phyloP scores from a whole-genome alignment of 2,888 invertebrate species.

The Brenthis daphne region DNA sequence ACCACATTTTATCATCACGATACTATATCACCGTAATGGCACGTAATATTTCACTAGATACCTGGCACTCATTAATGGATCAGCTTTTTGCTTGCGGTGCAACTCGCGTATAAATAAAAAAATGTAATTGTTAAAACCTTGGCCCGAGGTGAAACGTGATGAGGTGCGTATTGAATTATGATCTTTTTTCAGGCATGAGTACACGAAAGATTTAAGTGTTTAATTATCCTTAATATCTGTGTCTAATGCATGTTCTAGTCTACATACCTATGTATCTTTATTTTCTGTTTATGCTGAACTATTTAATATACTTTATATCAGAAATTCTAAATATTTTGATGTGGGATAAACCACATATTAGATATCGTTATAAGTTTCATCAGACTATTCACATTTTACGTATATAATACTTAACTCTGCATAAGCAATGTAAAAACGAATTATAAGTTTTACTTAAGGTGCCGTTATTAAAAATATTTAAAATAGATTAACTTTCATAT shows the following conservation, averaged over 20 bases:
- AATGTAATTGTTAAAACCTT: slow-evolving; percentile 45
- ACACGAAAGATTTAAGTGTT: slow-evolving; percentile 17
- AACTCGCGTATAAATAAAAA: slow-evolving; percentile 47
- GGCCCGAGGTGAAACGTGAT: slow-evolving; percentile 52
- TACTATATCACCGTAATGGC: slow-evolving; percentile 49
- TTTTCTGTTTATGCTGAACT: neutral
- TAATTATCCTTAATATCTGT: slow-evolving; percentile 15
- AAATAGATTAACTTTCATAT: neutral
- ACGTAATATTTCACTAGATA: slow-evolving; percentile 55
- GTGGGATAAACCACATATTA: too few species aligned
- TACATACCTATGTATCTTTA: neutral
- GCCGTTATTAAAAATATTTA: neutral
- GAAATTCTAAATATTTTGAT: neutral
- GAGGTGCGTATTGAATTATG: slow-evolving; percentile 44
- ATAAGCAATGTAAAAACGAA: too few species aligned
- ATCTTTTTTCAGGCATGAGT: slow-evolving; percentile 37
- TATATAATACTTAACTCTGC: too few species aligned
- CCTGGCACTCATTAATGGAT: slow-evolving; percentile 57
- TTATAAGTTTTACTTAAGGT: too few species aligned
- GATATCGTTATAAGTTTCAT: too few species aligned
- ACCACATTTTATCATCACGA: slow-evolving; percentile 74
- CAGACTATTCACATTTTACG: too few species aligned
- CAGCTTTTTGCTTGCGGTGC: slow-evolving; percentile 64
- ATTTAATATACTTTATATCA: neutral
- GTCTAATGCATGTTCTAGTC: slow-evolving; percentile 33